Evolutionary conservation across 1,140 invertebrate genomes (phyloP), one percentile per base, ranked within the genome.

Genomic region (Hetaerina americana): DNA sequence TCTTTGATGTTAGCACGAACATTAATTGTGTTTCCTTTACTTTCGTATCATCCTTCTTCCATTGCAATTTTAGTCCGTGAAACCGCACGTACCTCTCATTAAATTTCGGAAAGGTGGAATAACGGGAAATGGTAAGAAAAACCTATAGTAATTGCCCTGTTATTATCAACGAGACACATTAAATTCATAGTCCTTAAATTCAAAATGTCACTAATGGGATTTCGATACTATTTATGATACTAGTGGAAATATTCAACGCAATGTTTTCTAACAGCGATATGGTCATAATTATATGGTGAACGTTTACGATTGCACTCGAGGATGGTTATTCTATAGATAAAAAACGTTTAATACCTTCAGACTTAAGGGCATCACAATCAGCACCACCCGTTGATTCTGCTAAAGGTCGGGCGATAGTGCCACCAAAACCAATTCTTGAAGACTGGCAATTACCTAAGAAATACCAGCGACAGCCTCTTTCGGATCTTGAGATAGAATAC

Each of bases 381-480:
- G 40, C 40, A 12, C 2, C 15, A 10, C 22, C 40, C 3, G 40
- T 12, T n/a, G 15, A 57, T 57, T n/a, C 40, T 1, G 5, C 22
- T 69, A 27, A 5, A 27, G 12, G 26, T 69, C 68, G 28, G 6
- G 68, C 68, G 26, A 5, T n/a, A 27, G 26, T 26, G 26, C 68
- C 26, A 69, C 70, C 25, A 6, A 49, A 18, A n/a, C 26, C 5
- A 26, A 57, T 71, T n/a, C 66, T 73, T 24, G 72, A 73, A 70
- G 72, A 73, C 70, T 73, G 72, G 72, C 72, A 73, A 66, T 22
- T 73, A 26, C 27, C 72, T 49, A 66, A 27, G 26, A 70, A 31
- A 49, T 73, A 73, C 25, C 68, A 73, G 49, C 26, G 72, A 29
- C 40, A 24, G 27, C 31, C 72, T 24, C 27, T 73, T 12, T 18